Conservation (phyloP, 2,797 vertebrate species). For the Siniperca obscura region DNA sequence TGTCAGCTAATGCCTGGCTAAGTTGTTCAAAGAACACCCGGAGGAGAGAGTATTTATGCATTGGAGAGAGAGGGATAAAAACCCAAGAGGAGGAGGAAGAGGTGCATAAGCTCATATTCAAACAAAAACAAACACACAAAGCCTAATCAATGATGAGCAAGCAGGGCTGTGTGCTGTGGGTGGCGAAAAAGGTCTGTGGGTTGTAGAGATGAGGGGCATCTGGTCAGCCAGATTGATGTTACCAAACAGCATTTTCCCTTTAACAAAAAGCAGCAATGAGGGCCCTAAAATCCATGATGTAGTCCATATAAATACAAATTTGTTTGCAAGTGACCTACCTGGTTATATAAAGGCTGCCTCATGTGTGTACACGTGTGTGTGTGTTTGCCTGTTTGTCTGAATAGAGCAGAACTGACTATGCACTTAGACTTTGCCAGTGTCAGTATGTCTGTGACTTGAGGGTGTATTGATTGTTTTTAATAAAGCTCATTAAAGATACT, state of each 20-base stretch:
- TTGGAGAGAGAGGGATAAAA: conserved; percentile 54
- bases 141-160: conserved; percentile 77
- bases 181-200: conserved; percentile 58
- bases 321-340: conserved; percentile 41
- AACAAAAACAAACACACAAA: conserved; percentile 77
- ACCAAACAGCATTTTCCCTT: conserved; percentile 55
- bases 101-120: conserved; percentile 70
- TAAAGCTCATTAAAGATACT: conserved; percentile 37
- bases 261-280: conserved; percentile 44
- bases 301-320: conserved; percentile 35
- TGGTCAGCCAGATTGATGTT: conserved; percentile 27
- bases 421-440: background rate
- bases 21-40: conserved; percentile 80
- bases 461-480: conserved; percentile 41
- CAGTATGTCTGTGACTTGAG: conserved; percentile 24
- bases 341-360: conserved; percentile 40
- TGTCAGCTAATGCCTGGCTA: conserved; percentile 79
- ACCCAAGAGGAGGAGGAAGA: conserved; percentile 55
- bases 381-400: conserved; percentile 10
- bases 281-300: conserved; percentile 28
- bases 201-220: conserved; percentile 53
- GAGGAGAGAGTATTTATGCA: conserved; percentile 72
- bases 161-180: conserved; percentile 65
- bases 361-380: background rate
- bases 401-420: background rate